phyloP scores from a whole-genome alignment of 2,113 vertebrate genomes.

The Crotalus viridis region DNA sequence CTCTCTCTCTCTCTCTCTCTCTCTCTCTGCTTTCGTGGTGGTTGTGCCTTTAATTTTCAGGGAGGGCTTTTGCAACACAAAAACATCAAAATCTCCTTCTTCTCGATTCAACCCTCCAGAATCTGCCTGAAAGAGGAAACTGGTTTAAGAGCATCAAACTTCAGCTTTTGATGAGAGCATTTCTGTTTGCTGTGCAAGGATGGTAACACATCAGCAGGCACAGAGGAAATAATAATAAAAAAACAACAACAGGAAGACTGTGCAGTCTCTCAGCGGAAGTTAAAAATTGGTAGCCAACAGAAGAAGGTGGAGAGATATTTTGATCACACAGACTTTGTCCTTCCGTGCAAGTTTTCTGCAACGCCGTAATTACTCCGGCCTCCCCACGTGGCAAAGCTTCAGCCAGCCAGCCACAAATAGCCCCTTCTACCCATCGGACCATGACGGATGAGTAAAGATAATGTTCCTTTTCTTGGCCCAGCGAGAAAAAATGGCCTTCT shows the following conservation, averaged over 20 bases:
- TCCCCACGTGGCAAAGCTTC: too few species aligned
- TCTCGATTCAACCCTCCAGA: too few species aligned
- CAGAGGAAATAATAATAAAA: background rate
- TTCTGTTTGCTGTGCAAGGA: too few species aligned
- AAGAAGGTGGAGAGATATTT: background rate
- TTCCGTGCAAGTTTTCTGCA: background rate
- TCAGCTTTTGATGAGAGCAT: background rate
- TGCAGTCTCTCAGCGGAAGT: background rate
- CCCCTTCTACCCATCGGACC: constrained; percentile 61
- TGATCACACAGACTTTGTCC: background rate
- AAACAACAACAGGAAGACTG: too few species aligned
- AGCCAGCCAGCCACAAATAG: rapidly evolving
- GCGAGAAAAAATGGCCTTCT: constrained; percentile 89
- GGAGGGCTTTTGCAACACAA: too few species aligned
- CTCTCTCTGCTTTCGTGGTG: too few species aligned
- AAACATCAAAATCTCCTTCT: too few species aligned
- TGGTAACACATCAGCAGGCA: background rate
- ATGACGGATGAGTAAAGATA: constrained; percentile 81
- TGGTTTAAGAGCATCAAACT: background rate
- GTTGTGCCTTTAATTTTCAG: too few species aligned
- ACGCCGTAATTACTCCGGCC: background rate
- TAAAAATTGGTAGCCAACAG: background rate
- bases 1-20: too few species aligned
- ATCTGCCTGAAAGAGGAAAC: too few species aligned
- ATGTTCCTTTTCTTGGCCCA: constrained; percentile 85